phyloP scores from a whole-genome alignment of 2,888 invertebrate genomes.

The Branchellion lobata region DNA sequence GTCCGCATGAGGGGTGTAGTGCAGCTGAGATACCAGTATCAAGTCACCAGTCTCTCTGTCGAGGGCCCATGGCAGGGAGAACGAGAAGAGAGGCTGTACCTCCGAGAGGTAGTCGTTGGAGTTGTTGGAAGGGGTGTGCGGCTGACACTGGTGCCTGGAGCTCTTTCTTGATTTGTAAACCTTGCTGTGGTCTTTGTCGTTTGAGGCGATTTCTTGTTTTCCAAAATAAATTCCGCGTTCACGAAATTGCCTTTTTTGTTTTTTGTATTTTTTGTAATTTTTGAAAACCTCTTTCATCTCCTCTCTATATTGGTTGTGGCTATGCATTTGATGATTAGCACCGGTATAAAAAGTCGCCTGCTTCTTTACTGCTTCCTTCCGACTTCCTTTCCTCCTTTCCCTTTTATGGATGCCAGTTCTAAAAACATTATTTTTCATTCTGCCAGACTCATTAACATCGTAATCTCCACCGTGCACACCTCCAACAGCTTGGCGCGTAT shows the following conservation, averaged over 20 bases:
- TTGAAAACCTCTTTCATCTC: not conserved
- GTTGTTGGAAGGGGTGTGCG: not conserved
- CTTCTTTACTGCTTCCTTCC: not conserved
- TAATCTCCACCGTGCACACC: too few relatives aligned
- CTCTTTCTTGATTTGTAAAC: too few relatives aligned
- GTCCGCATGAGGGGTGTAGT: not conserved
- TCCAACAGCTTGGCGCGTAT: too few relatives aligned
- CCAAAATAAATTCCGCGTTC: not conserved
- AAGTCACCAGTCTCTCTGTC: conserved; percentile 2
- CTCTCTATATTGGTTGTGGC: not conserved
- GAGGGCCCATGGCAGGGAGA: not conserved
- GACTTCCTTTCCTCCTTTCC: too few relatives aligned
- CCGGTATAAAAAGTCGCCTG: not conserved
- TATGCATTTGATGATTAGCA: not conserved
- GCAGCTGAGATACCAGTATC: not conserved
- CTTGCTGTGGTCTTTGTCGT: not conserved
- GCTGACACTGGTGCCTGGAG: too few relatives aligned
- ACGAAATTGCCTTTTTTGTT: not conserved
- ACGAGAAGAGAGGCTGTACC: not conserved
- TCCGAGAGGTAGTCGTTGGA: not conserved
- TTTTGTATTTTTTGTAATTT: not conserved
- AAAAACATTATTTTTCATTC: too few relatives aligned
- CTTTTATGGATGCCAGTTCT: too few relatives aligned
- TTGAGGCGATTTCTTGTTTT: not conserved
- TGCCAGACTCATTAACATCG: too few relatives aligned